Percentiles rank a stretch among this genome's conserved stretches.
Evolutionary conservation across 2,797 vertebrate species (phyloP).

Genomic region (Enteromius treurensis): DNA sequence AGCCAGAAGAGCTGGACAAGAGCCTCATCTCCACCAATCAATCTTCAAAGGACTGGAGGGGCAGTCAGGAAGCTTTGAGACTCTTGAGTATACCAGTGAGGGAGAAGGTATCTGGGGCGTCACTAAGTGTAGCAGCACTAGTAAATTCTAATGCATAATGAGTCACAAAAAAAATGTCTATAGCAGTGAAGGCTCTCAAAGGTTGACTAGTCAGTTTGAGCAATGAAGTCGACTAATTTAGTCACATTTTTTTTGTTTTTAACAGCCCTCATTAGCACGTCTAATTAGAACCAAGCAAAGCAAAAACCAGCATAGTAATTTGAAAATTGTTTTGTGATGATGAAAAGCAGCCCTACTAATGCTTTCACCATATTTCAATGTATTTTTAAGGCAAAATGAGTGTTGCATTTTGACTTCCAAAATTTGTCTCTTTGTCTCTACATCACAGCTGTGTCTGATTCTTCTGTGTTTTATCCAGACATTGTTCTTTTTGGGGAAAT

Average conservation of each 20-base stretch:
- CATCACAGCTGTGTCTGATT: not conserved
- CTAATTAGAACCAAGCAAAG: not conserved
- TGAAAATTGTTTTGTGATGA: not conserved
- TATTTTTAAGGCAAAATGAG: not conserved
- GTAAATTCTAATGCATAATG: not conserved
- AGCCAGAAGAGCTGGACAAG: constrained; percentile 34
- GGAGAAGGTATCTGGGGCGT: constrained; percentile 42
- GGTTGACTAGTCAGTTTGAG: not conserved
- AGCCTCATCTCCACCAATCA: constrained; percentile 31
- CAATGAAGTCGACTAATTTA: not conserved
- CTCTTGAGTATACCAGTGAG: constrained; percentile 42
- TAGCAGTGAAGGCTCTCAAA: not conserved
- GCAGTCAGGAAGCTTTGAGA: constrained; percentile 20
- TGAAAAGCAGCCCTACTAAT: constrained; percentile 4
- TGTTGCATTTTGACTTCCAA: not conserved
- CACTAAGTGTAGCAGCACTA: not conserved
- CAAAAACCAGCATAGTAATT: not conserved
- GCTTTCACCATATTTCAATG: not conserved
- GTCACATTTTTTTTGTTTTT: not conserved
- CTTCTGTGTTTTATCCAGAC: not conserved
- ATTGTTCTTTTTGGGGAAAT: not conserved
- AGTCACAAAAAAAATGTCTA: not conserved
- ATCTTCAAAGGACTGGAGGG: constrained; percentile 45
- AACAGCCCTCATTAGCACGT: not conserved
- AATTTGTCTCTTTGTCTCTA: not conserved